Conservation (phyloP, 2,113 vertebrate genomes). For the Procavia capensis region DNA sequence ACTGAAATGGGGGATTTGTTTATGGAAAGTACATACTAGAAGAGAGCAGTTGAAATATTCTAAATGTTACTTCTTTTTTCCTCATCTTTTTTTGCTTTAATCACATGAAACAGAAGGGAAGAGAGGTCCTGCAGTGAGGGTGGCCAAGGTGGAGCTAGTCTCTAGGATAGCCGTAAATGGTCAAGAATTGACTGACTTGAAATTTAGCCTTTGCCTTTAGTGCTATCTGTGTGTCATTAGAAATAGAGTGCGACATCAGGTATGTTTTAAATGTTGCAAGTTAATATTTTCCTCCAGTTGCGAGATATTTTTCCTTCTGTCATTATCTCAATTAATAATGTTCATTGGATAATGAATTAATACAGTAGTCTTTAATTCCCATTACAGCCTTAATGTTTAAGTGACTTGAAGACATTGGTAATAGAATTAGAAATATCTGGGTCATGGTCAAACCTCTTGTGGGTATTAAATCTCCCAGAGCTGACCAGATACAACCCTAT, state of each 20-base stretch:
- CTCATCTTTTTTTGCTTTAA: no score
- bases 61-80: neutral
- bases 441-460: neutral
- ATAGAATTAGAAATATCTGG: neutral
- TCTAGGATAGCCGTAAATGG: neutral
- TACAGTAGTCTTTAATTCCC: neutral
- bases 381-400: neutral
- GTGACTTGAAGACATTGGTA: neutral
- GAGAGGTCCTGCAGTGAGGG: neutral
- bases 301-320: neutral
- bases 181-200: neutral
- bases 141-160: neutral
- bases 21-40: neutral
- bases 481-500: neutral
- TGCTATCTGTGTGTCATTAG: no score
- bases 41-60: neutral
- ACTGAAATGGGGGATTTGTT: neutral
- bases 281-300: neutral
- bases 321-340: neutral
- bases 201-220: neutral
- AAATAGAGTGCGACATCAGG: neutral
- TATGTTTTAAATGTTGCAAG: neutral
- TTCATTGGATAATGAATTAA: neutral
- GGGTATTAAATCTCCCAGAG: neutral
- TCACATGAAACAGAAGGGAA: neutral